phyloP scores from a whole-genome alignment of 2,888 invertebrate genomes.

The Drosophila mettleri region DNA sequence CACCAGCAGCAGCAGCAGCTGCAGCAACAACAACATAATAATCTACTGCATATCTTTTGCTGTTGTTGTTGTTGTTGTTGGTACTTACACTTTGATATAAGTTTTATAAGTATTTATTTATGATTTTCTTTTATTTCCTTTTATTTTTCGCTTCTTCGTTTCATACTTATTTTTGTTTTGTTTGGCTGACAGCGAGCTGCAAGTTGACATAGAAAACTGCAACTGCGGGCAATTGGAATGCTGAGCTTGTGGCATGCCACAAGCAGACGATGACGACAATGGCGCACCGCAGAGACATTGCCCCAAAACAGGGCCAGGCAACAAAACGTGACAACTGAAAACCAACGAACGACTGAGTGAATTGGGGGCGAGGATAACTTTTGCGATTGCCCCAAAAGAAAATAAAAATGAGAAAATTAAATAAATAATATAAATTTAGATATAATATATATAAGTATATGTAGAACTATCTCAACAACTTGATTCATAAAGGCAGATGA shows the following conservation, averaged over 20 bases:
- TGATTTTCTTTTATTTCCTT: constrained; percentile 32
- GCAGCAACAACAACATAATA: constrained; percentile 37
- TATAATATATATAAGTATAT: background rate
- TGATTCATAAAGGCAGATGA: background rate
- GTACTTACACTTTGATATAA: constrained; percentile 31
- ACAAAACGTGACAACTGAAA: constrained; percentile 20
- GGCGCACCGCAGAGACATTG: constrained; percentile 14
- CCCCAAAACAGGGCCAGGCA: constrained; percentile 17
- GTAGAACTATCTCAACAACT: background rate
- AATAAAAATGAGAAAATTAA: background rate
- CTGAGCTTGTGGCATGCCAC: constrained; percentile 57
- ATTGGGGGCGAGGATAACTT: constrained; percentile 30
- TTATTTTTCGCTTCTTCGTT: background rate
- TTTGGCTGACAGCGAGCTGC: constrained; percentile 31
- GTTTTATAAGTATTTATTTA: constrained; percentile 47
- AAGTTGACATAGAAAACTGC: constrained; percentile 40
- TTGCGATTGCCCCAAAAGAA: constrained; percentile 9
- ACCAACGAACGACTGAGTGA: constrained; percentile 19
- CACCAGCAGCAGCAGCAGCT: constrained; percentile 32
- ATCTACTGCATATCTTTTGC: constrained; percentile 38
- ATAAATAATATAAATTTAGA: background rate
- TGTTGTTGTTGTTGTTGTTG: constrained; percentile 14
- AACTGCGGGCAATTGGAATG: constrained; percentile 44
- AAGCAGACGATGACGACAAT: constrained; percentile 54
- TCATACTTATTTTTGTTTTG: constrained; percentile 18